Evolutionary conservation across 2,797 vertebrate genomes (phyloP), one percentile per base, ranked within the genome.

Genomic region (Scolopax rusticola): DNA sequence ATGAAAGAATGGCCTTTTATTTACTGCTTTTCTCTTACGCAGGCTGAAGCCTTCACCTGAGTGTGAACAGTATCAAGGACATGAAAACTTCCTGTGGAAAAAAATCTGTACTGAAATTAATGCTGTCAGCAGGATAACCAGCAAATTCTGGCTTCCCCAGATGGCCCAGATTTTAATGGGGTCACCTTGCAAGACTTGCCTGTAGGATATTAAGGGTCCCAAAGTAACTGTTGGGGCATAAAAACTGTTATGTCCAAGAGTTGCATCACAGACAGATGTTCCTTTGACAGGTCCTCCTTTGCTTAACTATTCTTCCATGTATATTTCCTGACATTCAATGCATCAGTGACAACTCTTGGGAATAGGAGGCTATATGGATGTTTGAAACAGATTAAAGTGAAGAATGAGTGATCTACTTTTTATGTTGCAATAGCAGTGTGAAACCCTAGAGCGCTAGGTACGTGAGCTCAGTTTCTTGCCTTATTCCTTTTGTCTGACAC

Each of bases 231-330:
- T 40, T 87, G 74, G 38, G 85, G 85, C 70, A 84, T 95, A 64
- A 95, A 93, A 90, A 80, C 67, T 21, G 32, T 30, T 70, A 40
- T 40, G 53, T 94, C 77, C 74, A 64, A 68, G 83, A 74, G 70
- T 10, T 97, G 70, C 86, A 74, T 93, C 93, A 68, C 56, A 92
- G 90, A 70, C 93, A 90, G 89, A 91, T 97, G 93, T 93, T 91
- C 40, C 77, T 94, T 74, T 89, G 95, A 94, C 67, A 85, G 63
- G 87, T 93, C 0, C 0, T 90, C 85, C 69, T 91, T 82, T 64
- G 33, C 83, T 95, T 84, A 87, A 75, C 74, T 73, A 0, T 77
- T 91, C 80, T 91, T 95, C 83, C 83, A 53, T 15, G 30, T 41
- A 9, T 78, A 4, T 88, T 95, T 87, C 74, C 93, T 95, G 93